Evolutionary conservation across 2,888 invertebrate species (phyloP), one percentile per base, ranked within the genome.

Genomic region (Apantesis nais): DNA sequence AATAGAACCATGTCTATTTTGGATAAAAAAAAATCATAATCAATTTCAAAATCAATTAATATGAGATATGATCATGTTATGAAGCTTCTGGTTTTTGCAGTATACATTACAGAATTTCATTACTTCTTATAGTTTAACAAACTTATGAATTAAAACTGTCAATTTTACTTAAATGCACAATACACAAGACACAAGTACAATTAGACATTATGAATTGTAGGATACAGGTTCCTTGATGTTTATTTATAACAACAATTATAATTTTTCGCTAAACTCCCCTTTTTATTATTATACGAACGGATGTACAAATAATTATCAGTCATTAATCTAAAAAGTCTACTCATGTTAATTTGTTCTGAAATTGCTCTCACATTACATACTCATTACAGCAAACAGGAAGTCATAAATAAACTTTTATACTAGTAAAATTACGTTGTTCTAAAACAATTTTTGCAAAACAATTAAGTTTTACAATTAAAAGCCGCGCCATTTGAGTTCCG

Each of bases 401-500:
- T 80, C 19, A 81, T 83, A 83, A 86, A 83, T 78, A 82, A 78
- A 62, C 70, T 77, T 85, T 84, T 83, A 83, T 79, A 71, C 81
- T 80, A 77, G 76, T 76, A 74, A 79, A 84, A 83, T 83, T 82
- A 81, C 81, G 76, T 81, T 82, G 75, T 80, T 78, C 79, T 80
- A 81, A 78, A 86, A 86, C 82, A 85, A 86, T 88, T 88, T 85
- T 82, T 82, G 82, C 86, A 78, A 74, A 85, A 84, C 86, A 89
- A 90, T 91, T 91, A 89, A 83, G 85, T 82, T 71, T 82, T 77
- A 85, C 87, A 91, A 92, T 92, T 91, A 91, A 91, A 89, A 88
- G 79, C 85, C 75, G 81, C 78, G 79, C 80, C 82, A 81, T 78
- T 82, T 72, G 78, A 84, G 77, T 84, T 77, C 72, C 64, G 73